phyloP scores from a whole-genome alignment of 2,797 vertebrate species.

The Coregonus sp. region DNA sequence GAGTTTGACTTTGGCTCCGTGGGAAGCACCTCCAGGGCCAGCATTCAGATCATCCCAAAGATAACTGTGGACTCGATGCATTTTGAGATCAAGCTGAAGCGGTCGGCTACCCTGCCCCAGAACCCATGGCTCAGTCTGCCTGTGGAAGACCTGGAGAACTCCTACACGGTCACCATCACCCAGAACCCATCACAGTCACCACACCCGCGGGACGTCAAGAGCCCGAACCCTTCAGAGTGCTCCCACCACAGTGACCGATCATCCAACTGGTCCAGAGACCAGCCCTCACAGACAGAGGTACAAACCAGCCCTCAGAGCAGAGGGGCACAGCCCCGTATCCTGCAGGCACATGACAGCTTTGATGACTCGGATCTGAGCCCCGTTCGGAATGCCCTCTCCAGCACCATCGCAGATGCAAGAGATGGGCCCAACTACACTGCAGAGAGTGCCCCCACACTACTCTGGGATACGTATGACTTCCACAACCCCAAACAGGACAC shows the following conservation, averaged over 20 bases:
- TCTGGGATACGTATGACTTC: conserved; percentile 75
- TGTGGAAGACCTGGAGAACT: conserved; percentile 71
- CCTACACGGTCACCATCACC: conserved; percentile 69
- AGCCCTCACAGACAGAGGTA: conserved; percentile 27
- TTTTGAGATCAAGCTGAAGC: conserved; percentile 72
- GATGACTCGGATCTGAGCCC: conserved; percentile 55
- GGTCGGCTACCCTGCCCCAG: conserved; percentile 48
- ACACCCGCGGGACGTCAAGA: conserved; percentile 14
- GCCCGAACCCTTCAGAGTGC: not conserved
- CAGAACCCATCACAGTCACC: conserved; percentile 40
- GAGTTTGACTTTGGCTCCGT: conserved; percentile 33
- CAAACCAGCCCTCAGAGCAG: not conserved
- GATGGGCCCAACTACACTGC: conserved; percentile 42
- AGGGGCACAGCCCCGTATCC: conserved; percentile 16
- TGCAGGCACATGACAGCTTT: conserved; percentile 31
- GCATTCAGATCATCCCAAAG: conserved; percentile 66
- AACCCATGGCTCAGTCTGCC: conserved; percentile 81
- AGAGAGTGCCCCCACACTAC: conserved; percentile 57
- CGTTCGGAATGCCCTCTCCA: conserved; percentile 66
- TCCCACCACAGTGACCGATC: not conserved
- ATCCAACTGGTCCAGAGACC: conserved; percentile 32
- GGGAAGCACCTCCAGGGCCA: conserved; percentile 47
- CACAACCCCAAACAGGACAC: conserved; percentile 61
- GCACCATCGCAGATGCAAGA: conserved; percentile 62
- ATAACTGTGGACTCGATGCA: conserved; percentile 56